Evolutionary conservation across 2,113 vertebrate species (phyloP).

Genomic region (Verasper variegatus): DNA sequence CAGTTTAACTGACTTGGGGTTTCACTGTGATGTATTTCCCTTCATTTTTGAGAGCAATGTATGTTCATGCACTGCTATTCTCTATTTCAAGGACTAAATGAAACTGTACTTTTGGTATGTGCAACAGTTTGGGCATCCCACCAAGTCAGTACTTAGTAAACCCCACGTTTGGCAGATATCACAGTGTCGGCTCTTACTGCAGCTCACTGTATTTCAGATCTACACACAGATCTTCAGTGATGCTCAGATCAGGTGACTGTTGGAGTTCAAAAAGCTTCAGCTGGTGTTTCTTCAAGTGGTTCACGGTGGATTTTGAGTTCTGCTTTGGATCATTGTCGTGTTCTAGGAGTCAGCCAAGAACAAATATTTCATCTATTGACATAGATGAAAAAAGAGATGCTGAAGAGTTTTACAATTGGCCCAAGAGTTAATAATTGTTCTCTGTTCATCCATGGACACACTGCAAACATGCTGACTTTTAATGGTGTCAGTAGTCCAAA

Average conservation of each 20-base stretch:
- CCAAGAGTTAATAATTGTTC: too few relatives aligned
- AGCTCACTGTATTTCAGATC: not conserved
- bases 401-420: too few relatives aligned
- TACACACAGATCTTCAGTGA: not conserved
- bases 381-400: too few relatives aligned
- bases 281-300: too few relatives aligned
- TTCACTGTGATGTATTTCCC: not conserved
- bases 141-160: not conserved
- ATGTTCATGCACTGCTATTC: not conserved
- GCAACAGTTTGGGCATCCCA: not conserved
- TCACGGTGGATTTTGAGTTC: too few relatives aligned
- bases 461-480: too few relatives aligned
- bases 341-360: too few relatives aligned
- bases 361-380: too few relatives aligned
- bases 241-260: not conserved
- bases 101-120: not conserved
- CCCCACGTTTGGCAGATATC: not conserved
- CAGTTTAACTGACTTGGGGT: too few relatives aligned
- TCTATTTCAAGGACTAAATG: not conserved
- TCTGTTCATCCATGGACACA: too few relatives aligned
- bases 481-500: too few relatives aligned
- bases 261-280: not conserved
- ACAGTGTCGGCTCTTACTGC: not conserved
- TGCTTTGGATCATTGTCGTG: too few relatives aligned
- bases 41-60: not conserved